phyloP scores from a whole-genome alignment of 2,888 invertebrate species.

The Orthosia gracilis region DNA sequence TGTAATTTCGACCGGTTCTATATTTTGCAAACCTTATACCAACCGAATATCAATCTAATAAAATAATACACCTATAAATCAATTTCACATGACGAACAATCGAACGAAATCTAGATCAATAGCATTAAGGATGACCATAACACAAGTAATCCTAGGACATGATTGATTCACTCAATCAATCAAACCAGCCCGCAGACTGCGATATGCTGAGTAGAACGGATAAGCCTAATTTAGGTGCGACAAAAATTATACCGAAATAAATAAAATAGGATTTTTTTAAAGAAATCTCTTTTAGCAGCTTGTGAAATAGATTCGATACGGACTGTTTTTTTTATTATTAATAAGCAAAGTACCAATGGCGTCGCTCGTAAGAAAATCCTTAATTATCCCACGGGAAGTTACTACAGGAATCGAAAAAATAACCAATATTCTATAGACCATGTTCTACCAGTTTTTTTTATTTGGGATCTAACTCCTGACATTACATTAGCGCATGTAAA shows the following conservation, averaged over 20 bases:
- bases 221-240: conserved; percentile 14
- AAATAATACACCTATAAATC: too few relatives aligned
- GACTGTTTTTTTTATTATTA: neutral
- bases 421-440: neutral
- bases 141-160: too few relatives aligned
- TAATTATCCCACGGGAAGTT: neutral
- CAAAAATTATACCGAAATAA: neutral
- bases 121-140: too few relatives aligned
- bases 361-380: neutral
- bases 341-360: too few relatives aligned
- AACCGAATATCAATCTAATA: too few relatives aligned
- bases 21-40: too few relatives aligned
- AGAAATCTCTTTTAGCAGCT: neutral
- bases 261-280: conserved; percentile 1
- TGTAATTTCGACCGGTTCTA: too few relatives aligned
- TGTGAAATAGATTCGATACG: neutral
- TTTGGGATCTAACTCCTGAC: neutral
- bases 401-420: neutral
- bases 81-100: too few relatives aligned
- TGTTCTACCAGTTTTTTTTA: neutral
- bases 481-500: neutral
- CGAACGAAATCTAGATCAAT: too few relatives aligned
- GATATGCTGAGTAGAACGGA: conserved; percentile 4
- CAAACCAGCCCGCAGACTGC: too few relatives aligned
- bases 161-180: too few relatives aligned